Evolutionary conservation across 2,113 vertebrate species (phyloP), one percentile per base, ranked within the genome.

Genomic region (Psittacara wagleri): DNA sequence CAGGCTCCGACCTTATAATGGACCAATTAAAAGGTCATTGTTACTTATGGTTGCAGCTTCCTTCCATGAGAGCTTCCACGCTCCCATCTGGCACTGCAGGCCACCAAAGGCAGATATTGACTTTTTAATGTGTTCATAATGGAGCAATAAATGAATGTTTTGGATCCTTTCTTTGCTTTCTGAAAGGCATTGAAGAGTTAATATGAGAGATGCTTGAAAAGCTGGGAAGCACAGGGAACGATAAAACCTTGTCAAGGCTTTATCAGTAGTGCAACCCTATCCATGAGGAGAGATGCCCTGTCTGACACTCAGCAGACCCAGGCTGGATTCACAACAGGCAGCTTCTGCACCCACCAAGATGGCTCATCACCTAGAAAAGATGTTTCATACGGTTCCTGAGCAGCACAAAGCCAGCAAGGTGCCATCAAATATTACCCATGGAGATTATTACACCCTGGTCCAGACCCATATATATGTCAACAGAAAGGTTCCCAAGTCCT

Each of bases 21-120:
- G 86, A 37, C 73, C 92, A 90, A 75, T 96, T 97, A 90, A 96
- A 83, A 86, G 92, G 92, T 95, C 90, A 75, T 67, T 9, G 3
- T 92, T 90, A 67, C 79, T 94, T 54, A 83, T 2, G 68, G 61
- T 16, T 20, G 17, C 43, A 70, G 77, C 55, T 89, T 78, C 83
- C 88, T 79, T 25, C 1, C 41, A 25, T 18, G 54, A 93, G 64
- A 74, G 55, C 29, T 79, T 54, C 75, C 75, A 80, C 31, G 1
- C 64, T 62, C 63, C 88, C 86, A 67, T 54, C 68, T 92, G 88
- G 81, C 85, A 68, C 85, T 64, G 29, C 66, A 39, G 64, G 68
- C 67, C 76, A 83, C 64, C 1, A 0, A 88, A 83, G 52, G 75
- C 88, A 74, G 51, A 17, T 84, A 91, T n/a, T 77, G 94, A 80